These are phyloP conservation scores for Protonibea diacanthus DNA, from an alignment of 2,797 vertebrate species.

Conservation along the genomic window DNA sequence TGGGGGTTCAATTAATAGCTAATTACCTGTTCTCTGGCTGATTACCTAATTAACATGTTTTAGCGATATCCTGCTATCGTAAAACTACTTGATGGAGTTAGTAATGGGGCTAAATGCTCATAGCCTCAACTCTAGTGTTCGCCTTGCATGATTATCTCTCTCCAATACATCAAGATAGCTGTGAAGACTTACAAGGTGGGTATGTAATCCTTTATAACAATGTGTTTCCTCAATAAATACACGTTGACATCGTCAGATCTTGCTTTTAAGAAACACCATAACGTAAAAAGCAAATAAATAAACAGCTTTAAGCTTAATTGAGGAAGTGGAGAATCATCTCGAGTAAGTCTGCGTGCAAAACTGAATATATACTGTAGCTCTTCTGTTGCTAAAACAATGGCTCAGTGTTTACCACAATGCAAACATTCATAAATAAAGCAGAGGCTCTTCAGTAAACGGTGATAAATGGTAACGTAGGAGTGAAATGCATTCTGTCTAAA, in stretches of 20 bases:
- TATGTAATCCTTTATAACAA: not conserved
- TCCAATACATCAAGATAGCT: not conserved
- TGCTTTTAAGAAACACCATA: not conserved
- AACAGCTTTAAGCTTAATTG: not conserved
- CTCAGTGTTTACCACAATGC: constrained; percentile 26
- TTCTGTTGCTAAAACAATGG: constrained; percentile 14
- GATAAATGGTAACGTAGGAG: constrained; percentile 48
- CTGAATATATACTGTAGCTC: not conserved
- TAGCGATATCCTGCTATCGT: too few species aligned
- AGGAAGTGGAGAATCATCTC: not conserved
- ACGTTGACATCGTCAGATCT: not conserved
- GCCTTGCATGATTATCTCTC: not conserved
- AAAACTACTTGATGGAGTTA: too few species aligned
- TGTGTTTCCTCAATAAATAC: not conserved
- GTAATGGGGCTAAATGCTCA: too few species aligned
- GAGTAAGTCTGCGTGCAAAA: constrained; percentile 10
- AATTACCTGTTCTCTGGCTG: too few species aligned
- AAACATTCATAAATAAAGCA: constrained; percentile 45
- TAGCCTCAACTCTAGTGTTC: not conserved
- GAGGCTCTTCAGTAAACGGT: constrained; percentile 53
- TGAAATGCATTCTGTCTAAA: constrained; percentile 29
- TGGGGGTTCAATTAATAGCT: too few species aligned
- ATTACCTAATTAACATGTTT: too few species aligned
- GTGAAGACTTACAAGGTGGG: not conserved
- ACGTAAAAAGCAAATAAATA: not conserved